Percentiles rank a stretch among this genome's conserved stretches.
Evolutionary conservation across 2,888 invertebrate species (phyloP).

Genomic region (Eulithis prunata): DNA sequence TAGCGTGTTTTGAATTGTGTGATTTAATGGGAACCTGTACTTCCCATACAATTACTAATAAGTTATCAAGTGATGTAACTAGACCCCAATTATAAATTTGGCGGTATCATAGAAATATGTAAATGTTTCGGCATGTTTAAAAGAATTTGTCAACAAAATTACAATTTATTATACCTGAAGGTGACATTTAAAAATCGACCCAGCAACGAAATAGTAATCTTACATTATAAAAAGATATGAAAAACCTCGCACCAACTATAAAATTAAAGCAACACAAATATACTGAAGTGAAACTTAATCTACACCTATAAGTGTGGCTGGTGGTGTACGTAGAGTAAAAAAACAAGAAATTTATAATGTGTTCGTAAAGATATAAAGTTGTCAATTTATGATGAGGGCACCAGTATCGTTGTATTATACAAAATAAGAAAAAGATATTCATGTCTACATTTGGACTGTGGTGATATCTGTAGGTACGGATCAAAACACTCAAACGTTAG

Average conservation of each 20-base stretch:
- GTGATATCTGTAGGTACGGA: constrained; percentile 24
- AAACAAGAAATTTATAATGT: constrained; percentile 43
- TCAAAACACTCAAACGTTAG: constrained; percentile 27
- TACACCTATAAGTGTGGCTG: constrained; percentile 39
- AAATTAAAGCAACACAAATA: constrained; percentile 42
- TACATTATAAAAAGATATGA: constrained; percentile 25
- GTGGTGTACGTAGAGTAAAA: constrained; percentile 34
- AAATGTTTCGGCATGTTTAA: constrained; percentile 2
- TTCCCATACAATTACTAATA: constrained; percentile 68
- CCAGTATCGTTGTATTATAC: constrained; percentile 36
- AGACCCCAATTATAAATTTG: not conserved
- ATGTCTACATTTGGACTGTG: constrained; percentile 36
- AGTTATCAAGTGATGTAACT: constrained; percentile 22
- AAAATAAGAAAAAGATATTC: constrained; percentile 38
- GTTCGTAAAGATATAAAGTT: constrained; percentile 45
- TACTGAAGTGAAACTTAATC: constrained; percentile 41
- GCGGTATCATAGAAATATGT: not conserved
- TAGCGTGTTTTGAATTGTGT: constrained; percentile 77
- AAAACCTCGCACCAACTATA: constrained; percentile 35
- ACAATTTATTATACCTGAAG: constrained; percentile 15
- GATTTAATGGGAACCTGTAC: constrained; percentile 71
- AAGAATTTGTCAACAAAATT: constrained; percentile 4
- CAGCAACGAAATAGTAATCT: constrained; percentile 29
- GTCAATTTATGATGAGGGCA: constrained; percentile 46
- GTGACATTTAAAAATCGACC: constrained; percentile 23